Evolutionary conservation across 2,113 vertebrate species (phyloP).

Genomic region (Nanger granti): DNA sequence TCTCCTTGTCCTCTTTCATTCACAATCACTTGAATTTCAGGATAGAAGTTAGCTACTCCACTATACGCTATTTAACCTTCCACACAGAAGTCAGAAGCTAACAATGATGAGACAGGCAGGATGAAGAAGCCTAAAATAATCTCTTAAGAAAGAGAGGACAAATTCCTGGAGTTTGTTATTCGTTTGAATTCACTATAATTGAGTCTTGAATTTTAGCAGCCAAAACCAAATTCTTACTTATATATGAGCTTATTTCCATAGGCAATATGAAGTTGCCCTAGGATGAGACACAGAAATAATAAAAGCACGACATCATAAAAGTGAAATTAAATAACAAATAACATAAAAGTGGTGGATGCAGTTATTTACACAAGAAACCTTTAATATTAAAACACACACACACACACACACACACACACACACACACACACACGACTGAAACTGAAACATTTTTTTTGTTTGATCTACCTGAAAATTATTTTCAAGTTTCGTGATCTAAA

Average conservation of each 20-base stretch:
- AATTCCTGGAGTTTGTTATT: neutral
- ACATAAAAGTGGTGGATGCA: neutral
- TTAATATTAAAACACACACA: neutral
- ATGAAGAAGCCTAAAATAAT: neutral
- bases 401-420: neutral
- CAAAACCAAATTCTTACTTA: neutral
- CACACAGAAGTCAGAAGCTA: neutral
- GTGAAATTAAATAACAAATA: neutral
- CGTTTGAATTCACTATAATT: neutral
- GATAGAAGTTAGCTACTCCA: neutral
- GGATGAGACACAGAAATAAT: neutral
- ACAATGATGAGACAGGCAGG: neutral
- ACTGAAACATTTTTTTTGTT: neutral
- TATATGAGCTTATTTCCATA: neutral
- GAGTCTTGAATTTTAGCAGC: neutral
- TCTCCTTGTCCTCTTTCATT: neutral
- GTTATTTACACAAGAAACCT: neutral
- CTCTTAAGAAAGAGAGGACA: neutral
- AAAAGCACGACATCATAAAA: neutral
- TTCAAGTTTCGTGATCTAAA: neutral
- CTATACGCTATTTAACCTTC: slow-evolving; percentile 31
- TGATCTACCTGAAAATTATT: neutral
- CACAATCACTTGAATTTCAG: slow-evolving; percentile 10
- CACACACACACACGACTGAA: neutral
- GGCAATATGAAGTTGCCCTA: neutral